Conservation (phyloP, 2,797 vertebrate genomes). For the Tamandua tetradactyla region DNA sequence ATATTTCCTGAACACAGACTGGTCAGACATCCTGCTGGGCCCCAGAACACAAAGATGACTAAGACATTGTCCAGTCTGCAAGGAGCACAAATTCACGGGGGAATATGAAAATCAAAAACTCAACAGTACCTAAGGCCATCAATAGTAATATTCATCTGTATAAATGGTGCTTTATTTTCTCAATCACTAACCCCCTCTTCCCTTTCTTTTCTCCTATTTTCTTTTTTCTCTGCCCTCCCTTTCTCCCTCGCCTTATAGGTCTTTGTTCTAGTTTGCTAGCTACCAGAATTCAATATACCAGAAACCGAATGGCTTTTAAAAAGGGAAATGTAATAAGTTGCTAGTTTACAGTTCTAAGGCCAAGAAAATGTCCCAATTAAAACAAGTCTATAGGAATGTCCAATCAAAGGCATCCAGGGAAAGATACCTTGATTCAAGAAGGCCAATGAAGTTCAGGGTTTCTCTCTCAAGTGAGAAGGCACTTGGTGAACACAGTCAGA, state of each 20-base stretch:
- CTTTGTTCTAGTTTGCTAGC: no score
- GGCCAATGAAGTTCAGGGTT: no score
- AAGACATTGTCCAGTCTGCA: constrained; percentile 60
- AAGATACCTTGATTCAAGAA: no score
- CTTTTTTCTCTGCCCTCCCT: background rate
- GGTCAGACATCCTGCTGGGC: constrained; percentile 38
- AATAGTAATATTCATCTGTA: background rate
- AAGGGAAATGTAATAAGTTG: no score
- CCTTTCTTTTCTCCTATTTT: background rate
- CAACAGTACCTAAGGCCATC: background rate
- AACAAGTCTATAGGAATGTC: no score
- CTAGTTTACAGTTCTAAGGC: no score
- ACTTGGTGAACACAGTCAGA: no score
- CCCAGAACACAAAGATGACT: constrained; percentile 67
- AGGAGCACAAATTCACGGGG: constrained; percentile 20
- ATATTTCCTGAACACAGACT: constrained; percentile 51
- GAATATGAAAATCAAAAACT: constrained; percentile 46
- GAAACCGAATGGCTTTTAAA: no score
- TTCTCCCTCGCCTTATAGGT: background rate
- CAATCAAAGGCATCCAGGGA: no score
- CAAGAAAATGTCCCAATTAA: no score
- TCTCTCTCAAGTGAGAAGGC: no score
- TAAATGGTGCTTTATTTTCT: background rate
- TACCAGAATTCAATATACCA: no score
- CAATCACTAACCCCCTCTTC: background rate